Evolutionary conservation across 1,140 invertebrate species (phyloP), one percentile per base, ranked within the genome.

Genomic region (Amphibalanus amphitrite): DNA sequence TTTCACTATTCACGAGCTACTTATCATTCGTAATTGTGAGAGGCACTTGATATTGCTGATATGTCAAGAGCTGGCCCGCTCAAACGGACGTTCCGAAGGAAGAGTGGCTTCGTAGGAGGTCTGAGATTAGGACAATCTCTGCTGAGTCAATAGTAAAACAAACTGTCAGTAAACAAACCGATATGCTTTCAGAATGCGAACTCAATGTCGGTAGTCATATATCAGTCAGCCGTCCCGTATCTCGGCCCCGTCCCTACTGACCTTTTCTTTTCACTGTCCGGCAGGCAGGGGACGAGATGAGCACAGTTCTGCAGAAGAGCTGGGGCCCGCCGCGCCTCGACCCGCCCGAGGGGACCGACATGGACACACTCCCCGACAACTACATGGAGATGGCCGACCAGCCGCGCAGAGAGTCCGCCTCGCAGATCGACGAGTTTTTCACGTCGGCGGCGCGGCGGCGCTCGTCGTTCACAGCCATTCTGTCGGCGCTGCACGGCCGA

Each of bases 351-450:
- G 64, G 69, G 70, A 69, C 71, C 17, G 71, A 72, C 69, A 65
- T 75, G 70, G 72, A 75, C 28, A 67, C 70, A 65, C 72, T 72
- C 26, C 70, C 72, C 26, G 70, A 70, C 30, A 70, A 67, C 67
- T 26, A 73, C 28, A 67, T 70, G 26, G 72, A 72, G 23, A 68
- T 40, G 25, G 67, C 69, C 1, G 71, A 71, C 15, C 71, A 87
- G 70, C 80, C 83, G 4, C 82, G 87, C 23, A 80, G 87, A 25
- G 83, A 86, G 73, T 85, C 84, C 29, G 84, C 85, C 3, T 84
- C 85, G 13, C 82, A 84, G 73, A 86, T 88, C 74, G 87, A 88
- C 78, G 87, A 89, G 72, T 89, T 88, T 77, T 89, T 89, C 81
- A 84, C 85, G 69, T 79, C 76, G 47, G 73, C 75, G 65, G 70